These are phyloP conservation scores for Gymnoscelis rufifasciata DNA, from an alignment of 2,888 invertebrate species.

Conservation along the genomic window DNA sequence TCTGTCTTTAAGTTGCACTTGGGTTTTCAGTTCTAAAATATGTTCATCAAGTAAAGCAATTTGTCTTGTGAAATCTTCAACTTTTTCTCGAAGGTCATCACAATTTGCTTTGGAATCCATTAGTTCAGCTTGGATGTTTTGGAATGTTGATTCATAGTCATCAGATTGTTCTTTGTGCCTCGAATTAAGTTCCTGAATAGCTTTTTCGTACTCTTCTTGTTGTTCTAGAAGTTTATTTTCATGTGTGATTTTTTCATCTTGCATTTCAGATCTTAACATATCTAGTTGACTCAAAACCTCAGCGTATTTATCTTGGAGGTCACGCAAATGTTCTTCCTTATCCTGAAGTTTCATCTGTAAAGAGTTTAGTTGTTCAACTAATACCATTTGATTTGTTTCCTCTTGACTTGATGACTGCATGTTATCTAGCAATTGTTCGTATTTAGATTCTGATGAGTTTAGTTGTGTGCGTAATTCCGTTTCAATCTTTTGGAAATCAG, in stretches of 20 bases:
- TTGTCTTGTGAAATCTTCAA: slow-evolving; percentile 40
- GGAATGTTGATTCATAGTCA: slow-evolving; percentile 41
- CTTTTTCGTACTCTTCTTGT: slow-evolving; percentile 69
- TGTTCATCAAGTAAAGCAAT: slow-evolving; percentile 41
- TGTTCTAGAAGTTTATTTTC: slow-evolving; percentile 65
- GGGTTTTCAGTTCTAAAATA: slow-evolving; percentile 46
- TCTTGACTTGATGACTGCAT: slow-evolving; percentile 69
- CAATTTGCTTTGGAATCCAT: slow-evolving; percentile 40
- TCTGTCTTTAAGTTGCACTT: slow-evolving; percentile 56
- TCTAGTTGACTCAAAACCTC: slow-evolving; percentile 63
- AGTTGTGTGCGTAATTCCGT: slow-evolving; percentile 73
- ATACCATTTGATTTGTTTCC: slow-evolving; percentile 65
- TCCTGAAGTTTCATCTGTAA: slow-evolving; percentile 67
- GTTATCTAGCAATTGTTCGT: slow-evolving; percentile 66
- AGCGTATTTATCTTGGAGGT: slow-evolving; percentile 62
- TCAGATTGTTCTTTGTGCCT: slow-evolving; percentile 41
- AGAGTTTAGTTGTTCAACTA: slow-evolving; percentile 59
- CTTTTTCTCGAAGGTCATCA: slow-evolving; percentile 44
- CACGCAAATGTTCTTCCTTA: slow-evolving; percentile 62
- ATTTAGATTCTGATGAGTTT: slow-evolving; percentile 66
- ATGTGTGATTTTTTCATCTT: slow-evolving; percentile 65
- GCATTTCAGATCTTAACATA: slow-evolving; percentile 65
- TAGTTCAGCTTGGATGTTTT: slow-evolving; percentile 48
- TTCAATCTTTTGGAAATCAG: slow-evolving; percentile 78
- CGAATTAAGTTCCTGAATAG: slow-evolving; percentile 48